Evolutionary conservation across 92 coral and sea anemone genomes (phyloP).

Genomic region (Porites cylindrica): DNA sequence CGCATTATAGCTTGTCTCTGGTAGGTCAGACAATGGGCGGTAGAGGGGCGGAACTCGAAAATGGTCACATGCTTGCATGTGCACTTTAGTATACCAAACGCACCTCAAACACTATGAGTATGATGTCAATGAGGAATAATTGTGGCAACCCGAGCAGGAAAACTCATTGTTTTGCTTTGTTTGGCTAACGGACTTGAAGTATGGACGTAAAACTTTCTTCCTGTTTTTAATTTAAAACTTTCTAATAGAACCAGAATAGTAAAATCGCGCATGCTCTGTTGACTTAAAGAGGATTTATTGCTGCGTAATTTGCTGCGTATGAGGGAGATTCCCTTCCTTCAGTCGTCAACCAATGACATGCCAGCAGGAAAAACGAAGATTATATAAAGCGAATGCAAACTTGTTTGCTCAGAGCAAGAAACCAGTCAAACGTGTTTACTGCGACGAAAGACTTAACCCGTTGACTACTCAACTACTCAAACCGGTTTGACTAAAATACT

Average conservation of each 20-base stretch:
- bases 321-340: not conserved
- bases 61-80: no score
- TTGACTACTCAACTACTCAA: not conserved
- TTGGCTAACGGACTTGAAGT: not conserved
- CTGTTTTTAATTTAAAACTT: not conserved
- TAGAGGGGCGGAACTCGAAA: no score
- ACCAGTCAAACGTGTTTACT: constrained; percentile 31
- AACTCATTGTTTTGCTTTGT: not conserved
- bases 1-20: no score
- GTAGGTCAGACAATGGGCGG: no score
- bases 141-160: not conserved
- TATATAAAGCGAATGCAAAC: constrained; percentile 5
- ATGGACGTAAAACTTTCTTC: not conserved
- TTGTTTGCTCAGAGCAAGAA: not conserved
- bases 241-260: not conserved
- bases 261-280: not conserved
- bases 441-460: not conserved
- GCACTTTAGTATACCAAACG: no score
- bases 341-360: not conserved
- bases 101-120: no score
- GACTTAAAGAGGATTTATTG: not conserved
- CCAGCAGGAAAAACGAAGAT: not conserved
- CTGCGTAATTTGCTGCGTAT: not conserved
- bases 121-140: no score
- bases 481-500: constrained; percentile 8